Conservation (phyloP, 1,140 invertebrate species). For the Holcopasites calliopsidis region DNA sequence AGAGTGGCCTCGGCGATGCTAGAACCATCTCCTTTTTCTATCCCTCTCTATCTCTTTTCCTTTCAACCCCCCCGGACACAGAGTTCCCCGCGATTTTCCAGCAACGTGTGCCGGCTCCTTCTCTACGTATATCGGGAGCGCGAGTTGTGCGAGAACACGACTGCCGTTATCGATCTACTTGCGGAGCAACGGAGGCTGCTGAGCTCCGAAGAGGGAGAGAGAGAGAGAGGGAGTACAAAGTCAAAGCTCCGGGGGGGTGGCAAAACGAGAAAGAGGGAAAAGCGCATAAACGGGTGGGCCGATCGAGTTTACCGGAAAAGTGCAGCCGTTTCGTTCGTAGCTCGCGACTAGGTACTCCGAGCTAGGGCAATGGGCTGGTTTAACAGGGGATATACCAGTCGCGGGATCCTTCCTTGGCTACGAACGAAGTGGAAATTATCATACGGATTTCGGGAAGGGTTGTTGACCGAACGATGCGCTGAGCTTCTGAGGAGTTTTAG, state of each 20-base stretch:
- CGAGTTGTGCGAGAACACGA: slow-evolving; percentile 53
- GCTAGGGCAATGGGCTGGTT: slow-evolving; percentile 1
- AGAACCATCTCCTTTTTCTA: background rate
- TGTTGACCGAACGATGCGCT: background rate
- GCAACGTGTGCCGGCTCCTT: slow-evolving; percentile 56
- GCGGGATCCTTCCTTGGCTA: background rate
- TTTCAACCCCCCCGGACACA: slow-evolving; percentile 57
- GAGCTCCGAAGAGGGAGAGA: background rate
- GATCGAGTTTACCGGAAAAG: slow-evolving; percentile 15
- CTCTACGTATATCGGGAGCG: slow-evolving; percentile 62
- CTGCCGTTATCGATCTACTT: slow-evolving; percentile 74
- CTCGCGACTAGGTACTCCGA: background rate
- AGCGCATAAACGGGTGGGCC: slow-evolving; percentile 9
- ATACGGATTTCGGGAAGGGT: background rate
- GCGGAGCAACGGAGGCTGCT: slow-evolving; percentile 63
- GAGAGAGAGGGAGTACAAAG: slow-evolving; percentile 31
- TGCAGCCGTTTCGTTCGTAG: background rate
- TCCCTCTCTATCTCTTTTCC: slow-evolving; percentile 12
- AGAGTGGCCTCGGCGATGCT: slow-evolving; percentile 52
- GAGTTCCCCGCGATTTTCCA: slow-evolving; percentile 63
- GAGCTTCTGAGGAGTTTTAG: background rate
- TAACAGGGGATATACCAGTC: background rate
- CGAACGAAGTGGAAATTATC: background rate
- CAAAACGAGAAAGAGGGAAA: slow-evolving; percentile 55
- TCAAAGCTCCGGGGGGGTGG: slow-evolving; percentile 53